A percentile compares a stretch with the other conserved stretches of the same genome.
These are phyloP conservation scores for Gonocerus acuteangulatus DNA, from an alignment of 2,888 invertebrate species.

Conservation along the genomic window DNA sequence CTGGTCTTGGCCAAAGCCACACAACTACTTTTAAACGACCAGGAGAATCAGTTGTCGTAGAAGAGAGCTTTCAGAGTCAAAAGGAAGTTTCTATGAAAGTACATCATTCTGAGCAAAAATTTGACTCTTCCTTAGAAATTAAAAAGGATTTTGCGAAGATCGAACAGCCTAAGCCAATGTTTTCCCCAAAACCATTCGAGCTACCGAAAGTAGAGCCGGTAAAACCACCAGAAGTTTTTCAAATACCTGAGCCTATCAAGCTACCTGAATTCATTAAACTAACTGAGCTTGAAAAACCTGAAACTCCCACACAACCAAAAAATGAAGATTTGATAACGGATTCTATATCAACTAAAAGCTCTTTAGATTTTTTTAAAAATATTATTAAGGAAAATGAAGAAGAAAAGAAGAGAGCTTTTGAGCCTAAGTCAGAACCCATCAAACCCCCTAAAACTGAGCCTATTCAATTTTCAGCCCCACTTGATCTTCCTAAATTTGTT, in stretches of 20 bases:
- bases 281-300: not conserved
- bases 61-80: slow-evolving; percentile 40
- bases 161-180: slow-evolving; percentile 10
- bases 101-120: slow-evolving; percentile 23
- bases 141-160: slow-evolving; percentile 17
- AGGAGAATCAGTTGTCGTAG: slow-evolving; percentile 32
- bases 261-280: slow-evolving; percentile 31
- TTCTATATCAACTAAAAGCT: slow-evolving; percentile 56
- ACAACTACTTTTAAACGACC: slow-evolving; percentile 23
- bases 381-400: slow-evolving; percentile 51
- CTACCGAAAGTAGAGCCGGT: not conserved
- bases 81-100: slow-evolving; percentile 40
- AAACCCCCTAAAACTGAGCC: slow-evolving; percentile 19
- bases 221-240: not conserved
- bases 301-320: not conserved
- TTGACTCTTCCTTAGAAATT: slow-evolving; percentile 12
- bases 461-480: slow-evolving; percentile 9
- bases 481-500: not conserved
- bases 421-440: slow-evolving; percentile 7
- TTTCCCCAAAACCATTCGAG: not conserved
- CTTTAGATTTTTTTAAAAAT: slow-evolving; percentile 58
- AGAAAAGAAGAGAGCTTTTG: slow-evolving; percentile 25
- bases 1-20: slow-evolving; percentile 17
- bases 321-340: slow-evolving; percentile 35
- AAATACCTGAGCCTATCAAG: not conserved